A percentile compares a stretch with the other conserved stretches of the same genome.
Conservation (phyloP, 2,797 vertebrate species). For the Thunnus albacares region DNA sequence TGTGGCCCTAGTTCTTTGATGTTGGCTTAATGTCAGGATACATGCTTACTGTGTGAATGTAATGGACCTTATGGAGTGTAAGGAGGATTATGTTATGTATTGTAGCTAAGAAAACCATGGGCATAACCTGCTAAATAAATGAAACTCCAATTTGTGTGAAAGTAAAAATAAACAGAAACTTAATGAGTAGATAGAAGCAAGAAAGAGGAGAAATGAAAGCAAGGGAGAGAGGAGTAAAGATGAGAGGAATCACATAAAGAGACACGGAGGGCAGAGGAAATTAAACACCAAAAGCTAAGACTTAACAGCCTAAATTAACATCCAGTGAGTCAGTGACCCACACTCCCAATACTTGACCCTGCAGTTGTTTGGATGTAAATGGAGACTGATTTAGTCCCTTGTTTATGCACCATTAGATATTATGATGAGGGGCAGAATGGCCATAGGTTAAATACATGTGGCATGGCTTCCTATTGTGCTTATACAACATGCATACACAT, state of each 20-base stretch:
- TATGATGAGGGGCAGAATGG: neutral
- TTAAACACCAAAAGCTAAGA: slow-evolving; percentile 1
- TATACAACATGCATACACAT: neutral
- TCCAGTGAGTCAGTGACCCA: slow-evolving; percentile 14
- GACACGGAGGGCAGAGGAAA: neutral
- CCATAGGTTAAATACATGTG: slow-evolving; percentile 14
- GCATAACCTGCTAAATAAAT: too few species aligned
- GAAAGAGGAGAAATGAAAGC: too few species aligned
- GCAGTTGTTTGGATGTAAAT: slow-evolving; percentile 25
- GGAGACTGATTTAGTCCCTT: slow-evolving; percentile 33
- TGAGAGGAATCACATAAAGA: neutral
- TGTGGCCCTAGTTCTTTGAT: too few species aligned
- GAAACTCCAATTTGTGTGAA: too few species aligned
- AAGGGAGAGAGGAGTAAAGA: neutral
- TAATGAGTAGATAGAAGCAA: too few species aligned
- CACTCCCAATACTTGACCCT: slow-evolving; percentile 25
- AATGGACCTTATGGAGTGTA: too few species aligned
- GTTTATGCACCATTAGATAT: slow-evolving; percentile 28
- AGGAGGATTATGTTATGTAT: too few species aligned
- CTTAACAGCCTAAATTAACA: slow-evolving; percentile 3
- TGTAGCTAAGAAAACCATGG: too few species aligned
- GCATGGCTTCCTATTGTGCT: neutral
- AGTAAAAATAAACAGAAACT: too few species aligned
- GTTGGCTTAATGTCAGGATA: too few species aligned
- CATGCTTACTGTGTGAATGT: too few species aligned